Conservation (phyloP, 1,140 invertebrate genomes). For the Diplogasteroides magnus region DNA sequence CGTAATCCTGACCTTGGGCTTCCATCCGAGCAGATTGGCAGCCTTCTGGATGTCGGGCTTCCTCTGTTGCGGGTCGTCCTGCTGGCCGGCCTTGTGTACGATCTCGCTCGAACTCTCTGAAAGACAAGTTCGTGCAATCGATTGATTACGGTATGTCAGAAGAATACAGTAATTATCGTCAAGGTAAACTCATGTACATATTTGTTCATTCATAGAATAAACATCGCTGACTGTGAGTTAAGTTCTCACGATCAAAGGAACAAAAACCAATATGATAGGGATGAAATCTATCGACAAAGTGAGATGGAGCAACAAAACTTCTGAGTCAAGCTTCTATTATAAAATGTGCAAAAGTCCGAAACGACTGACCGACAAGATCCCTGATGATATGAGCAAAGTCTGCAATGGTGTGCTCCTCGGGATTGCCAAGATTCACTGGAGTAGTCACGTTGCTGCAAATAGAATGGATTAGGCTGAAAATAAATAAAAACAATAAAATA, state of each 20-base stretch:
- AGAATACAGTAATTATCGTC: neutral
- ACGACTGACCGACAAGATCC: conserved; percentile 61
- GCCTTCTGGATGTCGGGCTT: conserved; percentile 87
- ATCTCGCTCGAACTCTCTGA: conserved; percentile 80
- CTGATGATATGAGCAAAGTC: conserved; percentile 90
- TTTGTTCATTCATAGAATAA: neutral
- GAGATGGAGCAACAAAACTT: too few relatives aligned
- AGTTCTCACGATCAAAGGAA: neutral
- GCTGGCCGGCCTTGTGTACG: conserved; percentile 63
- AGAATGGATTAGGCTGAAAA: neutral
- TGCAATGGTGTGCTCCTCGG: conserved; percentile 90
- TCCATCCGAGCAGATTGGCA: conserved; percentile 78
- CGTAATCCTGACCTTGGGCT: conserved; percentile 71
- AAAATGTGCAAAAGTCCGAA: conserved; percentile 19
- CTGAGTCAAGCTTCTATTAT: too few relatives aligned
- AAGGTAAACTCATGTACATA: neutral
- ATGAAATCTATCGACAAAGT: too few relatives aligned
- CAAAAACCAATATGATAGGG: too few relatives aligned
- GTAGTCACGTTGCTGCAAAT: conserved; percentile 74
- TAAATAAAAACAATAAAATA: neutral
- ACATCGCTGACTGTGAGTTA: conserved; percentile 3
- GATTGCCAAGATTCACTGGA: conserved; percentile 95
- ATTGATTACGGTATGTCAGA: neutral
- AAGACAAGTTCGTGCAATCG: conserved; percentile 48
- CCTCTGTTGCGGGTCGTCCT: conserved; percentile 86